Conservation (phyloP, 2,888 invertebrate species). For the Orthosia gothica region DNA sequence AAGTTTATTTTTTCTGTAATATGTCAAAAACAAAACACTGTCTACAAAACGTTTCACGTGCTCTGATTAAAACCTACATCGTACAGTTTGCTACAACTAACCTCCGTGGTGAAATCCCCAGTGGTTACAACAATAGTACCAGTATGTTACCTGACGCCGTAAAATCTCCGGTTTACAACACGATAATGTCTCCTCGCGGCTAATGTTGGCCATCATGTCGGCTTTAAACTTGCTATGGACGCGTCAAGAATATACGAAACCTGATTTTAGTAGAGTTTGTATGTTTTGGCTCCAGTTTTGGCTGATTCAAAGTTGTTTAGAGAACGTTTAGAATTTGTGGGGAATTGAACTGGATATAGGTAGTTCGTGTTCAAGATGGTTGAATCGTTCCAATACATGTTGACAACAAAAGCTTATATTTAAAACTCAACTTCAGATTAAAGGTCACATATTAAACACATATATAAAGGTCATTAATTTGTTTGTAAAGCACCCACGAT, state of each 20-base stretch:
- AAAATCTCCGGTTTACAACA: constrained; percentile 83
- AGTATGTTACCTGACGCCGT: constrained; percentile 72
- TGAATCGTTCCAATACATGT: neutral
- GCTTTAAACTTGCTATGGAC: constrained; percentile 63
- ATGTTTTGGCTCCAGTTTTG: constrained; percentile 21
- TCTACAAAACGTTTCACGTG: constrained; percentile 6
- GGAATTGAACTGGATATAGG: neutral
- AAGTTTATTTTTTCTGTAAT: neutral
- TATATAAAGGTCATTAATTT: too few species aligned
- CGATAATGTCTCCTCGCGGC: constrained; percentile 75
- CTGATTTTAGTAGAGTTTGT: constrained; percentile 48
- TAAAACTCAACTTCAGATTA: neutral
- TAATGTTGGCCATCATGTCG: constrained; percentile 67
- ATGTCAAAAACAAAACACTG: constrained; percentile 7
- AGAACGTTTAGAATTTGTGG: constrained; percentile 16
- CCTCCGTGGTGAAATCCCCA: constrained; percentile 26
- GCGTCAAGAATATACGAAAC: constrained; percentile 52
- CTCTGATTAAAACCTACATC: constrained; percentile 34
- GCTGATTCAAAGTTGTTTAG: neutral
- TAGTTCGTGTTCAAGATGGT: neutral
- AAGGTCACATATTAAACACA: too few species aligned
- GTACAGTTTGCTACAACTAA: constrained; percentile 36
- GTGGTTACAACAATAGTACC: constrained; percentile 65
- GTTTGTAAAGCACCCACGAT: too few species aligned
- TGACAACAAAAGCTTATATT: too few species aligned